These are phyloP conservation scores for Epistrophella euchroma DNA, from an alignment of 2,888 invertebrate species.

Conservation along the genomic window DNA sequence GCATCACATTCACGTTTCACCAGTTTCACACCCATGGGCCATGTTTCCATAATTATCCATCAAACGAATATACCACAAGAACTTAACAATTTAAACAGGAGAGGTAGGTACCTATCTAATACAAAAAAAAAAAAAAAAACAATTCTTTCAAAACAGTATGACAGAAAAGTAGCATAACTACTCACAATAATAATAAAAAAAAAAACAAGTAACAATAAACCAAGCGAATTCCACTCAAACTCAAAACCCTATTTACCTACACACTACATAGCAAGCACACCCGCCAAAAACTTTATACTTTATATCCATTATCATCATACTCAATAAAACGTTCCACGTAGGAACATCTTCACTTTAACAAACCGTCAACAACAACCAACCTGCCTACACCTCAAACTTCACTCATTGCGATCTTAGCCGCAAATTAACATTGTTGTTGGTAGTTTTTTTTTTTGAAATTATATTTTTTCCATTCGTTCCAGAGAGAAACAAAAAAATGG, in stretches of 20 bases:
- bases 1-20: neutral
- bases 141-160: conserved; percentile 35
- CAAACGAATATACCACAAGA: conserved; percentile 64
- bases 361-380: conserved; percentile 41
- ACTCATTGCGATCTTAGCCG: conserved; percentile 73
- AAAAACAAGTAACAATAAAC: neutral
- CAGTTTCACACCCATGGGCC: neutral
- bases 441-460: conserved; percentile 28
- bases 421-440: conserved; percentile 58
- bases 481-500: conserved; percentile 62
- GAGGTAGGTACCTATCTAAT: neutral
- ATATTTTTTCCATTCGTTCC: conserved; percentile 62
- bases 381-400: conserved; percentile 48
- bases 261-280: conserved; percentile 18
- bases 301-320: conserved; percentile 22
- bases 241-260: conserved; percentile 51
- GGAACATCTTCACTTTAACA: conserved; percentile 38
- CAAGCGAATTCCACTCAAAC: conserved; percentile 66
- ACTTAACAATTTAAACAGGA: conserved; percentile 53
- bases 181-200: conserved; percentile 5
- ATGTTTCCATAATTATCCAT: conserved; percentile 37
- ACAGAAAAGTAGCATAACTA: conserved; percentile 29
- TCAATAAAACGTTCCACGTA: conserved; percentile 29
- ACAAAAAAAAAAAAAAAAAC: conserved; percentile 16
- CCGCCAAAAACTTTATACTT: conserved; percentile 45